phyloP scores from a whole-genome alignment of 2,113 vertebrate genomes.

The Oreochromis spilurus region DNA sequence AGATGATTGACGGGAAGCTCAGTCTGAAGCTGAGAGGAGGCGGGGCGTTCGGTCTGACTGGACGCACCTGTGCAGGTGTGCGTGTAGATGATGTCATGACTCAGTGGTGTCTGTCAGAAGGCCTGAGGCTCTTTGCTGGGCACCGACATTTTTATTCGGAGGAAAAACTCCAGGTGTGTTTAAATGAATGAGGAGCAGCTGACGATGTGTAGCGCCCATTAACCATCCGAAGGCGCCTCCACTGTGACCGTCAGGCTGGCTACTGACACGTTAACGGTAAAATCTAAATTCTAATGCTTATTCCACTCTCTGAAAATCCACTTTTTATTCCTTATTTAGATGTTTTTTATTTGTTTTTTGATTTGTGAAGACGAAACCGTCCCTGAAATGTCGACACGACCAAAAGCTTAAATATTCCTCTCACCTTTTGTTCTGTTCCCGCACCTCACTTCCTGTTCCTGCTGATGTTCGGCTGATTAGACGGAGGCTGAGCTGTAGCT shows the following conservation, averaged over 20 bases:
- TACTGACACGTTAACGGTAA: neutral
- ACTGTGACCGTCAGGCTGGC: neutral
- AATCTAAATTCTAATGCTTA: neutral
- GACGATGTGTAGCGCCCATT: neutral
- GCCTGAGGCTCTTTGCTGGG: neutral
- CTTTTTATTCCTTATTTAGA: neutral
- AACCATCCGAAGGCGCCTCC: too few relatives aligned
- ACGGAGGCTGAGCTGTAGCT: neutral
- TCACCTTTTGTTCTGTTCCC: neutral
- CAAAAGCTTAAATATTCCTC: neutral
- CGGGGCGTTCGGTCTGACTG: rapidly evolving
- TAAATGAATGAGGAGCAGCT: neutral
- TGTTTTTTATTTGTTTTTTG: neutral
- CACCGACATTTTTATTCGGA: neutral
- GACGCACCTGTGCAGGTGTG: neutral
- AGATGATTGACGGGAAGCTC: neutral
- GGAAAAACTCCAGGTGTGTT: neutral
- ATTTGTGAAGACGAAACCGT: neutral
- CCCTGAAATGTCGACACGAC: neutral
- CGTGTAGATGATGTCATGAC: neutral
- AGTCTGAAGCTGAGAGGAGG: neutral
- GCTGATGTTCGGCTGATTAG: neutral
- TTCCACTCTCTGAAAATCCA: neutral
- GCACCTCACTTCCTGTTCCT: neutral
- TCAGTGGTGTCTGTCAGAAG: neutral